These are phyloP conservation scores for Tetramorium alpestre DNA, from an alignment of 1,140 invertebrate genomes.

Conservation along the genomic window DNA sequence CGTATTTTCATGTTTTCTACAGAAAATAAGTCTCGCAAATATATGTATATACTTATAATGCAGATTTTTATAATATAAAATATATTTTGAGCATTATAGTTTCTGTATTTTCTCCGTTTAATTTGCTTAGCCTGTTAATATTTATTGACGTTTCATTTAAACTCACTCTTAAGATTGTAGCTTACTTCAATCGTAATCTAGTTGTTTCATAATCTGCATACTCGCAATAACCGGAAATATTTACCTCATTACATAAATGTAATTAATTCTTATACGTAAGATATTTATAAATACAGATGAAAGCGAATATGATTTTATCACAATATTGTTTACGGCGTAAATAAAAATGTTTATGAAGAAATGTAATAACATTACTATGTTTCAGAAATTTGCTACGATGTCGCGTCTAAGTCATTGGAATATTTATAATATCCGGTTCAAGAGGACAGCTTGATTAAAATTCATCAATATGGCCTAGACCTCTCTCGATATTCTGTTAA, in stretches of 20 bases:
- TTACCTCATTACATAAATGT: not conserved
- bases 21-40: not conserved
- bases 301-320: not conserved
- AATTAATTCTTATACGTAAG: not conserved
- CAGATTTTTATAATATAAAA: not conserved
- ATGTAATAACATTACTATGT: not conserved
- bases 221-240: not conserved
- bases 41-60: not conserved
- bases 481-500: conserved; percentile 10
- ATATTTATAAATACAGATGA: not conserved
- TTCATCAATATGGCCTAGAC: not conserved
- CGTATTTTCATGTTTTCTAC: not conserved
- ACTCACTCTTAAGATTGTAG: not conserved
- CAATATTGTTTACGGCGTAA: not conserved
- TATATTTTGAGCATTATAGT: not conserved
- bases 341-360: not conserved
- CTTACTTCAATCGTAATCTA: not conserved
- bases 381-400: not conserved
- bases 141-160: not conserved
- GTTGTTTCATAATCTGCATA: not conserved
- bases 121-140: not conserved
- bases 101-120: not conserved
- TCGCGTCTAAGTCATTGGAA: not conserved
- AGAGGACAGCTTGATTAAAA: not conserved
- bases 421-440: not conserved